These are phyloP conservation scores for Agriopis aurantiaria DNA, from an alignment of 2,888 invertebrate species.

Conservation along the genomic window DNA sequence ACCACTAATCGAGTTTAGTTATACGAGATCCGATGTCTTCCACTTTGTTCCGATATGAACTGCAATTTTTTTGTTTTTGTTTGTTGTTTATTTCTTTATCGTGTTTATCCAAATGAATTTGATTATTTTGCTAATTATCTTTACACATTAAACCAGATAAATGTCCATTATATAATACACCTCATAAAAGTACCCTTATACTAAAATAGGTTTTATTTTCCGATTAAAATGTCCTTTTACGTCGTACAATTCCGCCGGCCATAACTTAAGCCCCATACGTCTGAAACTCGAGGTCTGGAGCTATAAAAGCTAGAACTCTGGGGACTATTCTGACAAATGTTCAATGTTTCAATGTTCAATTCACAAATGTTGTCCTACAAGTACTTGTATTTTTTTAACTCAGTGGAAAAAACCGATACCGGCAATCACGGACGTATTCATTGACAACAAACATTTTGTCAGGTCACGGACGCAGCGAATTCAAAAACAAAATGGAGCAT, in stretches of 20 bases:
- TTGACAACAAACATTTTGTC: too few relatives aligned
- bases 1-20: too few relatives aligned
- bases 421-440: too few relatives aligned
- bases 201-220: constrained; percentile 24
- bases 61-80: too few relatives aligned
- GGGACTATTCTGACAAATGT: background rate
- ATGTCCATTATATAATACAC: background rate
- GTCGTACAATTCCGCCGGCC: constrained; percentile 22
- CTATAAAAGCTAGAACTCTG: constrained; percentile 23
- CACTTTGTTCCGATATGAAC: too few relatives aligned
- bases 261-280: constrained; percentile 28
- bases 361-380: background rate
- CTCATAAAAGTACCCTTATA: constrained; percentile 8
- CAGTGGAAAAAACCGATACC: background rate
- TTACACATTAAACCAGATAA: background rate
- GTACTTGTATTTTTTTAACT: background rate
- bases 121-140: background rate
- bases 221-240: constrained; percentile 30
- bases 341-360: too few relatives aligned
- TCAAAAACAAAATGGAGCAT: too few relatives aligned
- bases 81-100: too few relatives aligned
- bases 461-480: too few relatives aligned
- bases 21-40: too few relatives aligned
- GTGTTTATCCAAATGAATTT: too few relatives aligned
- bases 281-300: constrained; percentile 25